Evolutionary conservation across 1,140 invertebrate species (phyloP).

Genomic region (Harlomillsia oculata): DNA sequence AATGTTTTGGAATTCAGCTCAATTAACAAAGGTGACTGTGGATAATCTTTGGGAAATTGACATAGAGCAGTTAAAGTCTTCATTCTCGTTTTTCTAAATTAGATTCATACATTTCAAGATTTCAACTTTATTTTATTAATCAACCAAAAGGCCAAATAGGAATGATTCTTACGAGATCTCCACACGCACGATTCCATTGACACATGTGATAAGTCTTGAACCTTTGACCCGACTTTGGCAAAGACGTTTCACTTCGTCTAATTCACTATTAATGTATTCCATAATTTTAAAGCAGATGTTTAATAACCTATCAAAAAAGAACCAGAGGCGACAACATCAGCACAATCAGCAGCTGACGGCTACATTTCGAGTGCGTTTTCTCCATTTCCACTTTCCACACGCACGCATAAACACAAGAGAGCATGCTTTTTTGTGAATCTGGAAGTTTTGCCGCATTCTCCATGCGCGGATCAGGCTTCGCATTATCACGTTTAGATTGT

Average conservation of each 20-base stretch:
- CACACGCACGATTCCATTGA: constrained; percentile 52
- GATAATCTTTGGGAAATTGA: constrained; percentile 57
- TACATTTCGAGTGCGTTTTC: too few species aligned
- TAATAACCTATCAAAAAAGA: too few species aligned
- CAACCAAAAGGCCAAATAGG: constrained; percentile 4
- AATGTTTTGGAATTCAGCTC: constrained; percentile 64
- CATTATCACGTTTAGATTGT: too few species aligned
- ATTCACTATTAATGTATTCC: constrained; percentile 55
- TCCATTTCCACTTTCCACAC: too few species aligned
- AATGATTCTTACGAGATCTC: constrained; percentile 50
- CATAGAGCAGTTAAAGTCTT: constrained; percentile 55
- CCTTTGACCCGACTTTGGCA: constrained; percentile 52
- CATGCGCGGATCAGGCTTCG: too few species aligned
- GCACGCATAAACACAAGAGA: too few species aligned
- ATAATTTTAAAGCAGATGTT: constrained; percentile 38
- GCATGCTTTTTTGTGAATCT: too few species aligned
- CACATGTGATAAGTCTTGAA: constrained; percentile 57
- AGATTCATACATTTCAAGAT: not conserved
- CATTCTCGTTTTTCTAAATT: constrained; percentile 47
- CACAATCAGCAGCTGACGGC: too few species aligned
- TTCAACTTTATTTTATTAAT: not conserved
- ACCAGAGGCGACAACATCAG: too few species aligned
- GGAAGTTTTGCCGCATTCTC: too few species aligned
- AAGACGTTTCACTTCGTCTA: constrained; percentile 52
- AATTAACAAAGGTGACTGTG: constrained; percentile 48